These are phyloP conservation scores for Aplysina aerophoba DNA, from an alignment of 37 sponge, comb jelly and placozoan species.

Conservation along the genomic window DNA sequence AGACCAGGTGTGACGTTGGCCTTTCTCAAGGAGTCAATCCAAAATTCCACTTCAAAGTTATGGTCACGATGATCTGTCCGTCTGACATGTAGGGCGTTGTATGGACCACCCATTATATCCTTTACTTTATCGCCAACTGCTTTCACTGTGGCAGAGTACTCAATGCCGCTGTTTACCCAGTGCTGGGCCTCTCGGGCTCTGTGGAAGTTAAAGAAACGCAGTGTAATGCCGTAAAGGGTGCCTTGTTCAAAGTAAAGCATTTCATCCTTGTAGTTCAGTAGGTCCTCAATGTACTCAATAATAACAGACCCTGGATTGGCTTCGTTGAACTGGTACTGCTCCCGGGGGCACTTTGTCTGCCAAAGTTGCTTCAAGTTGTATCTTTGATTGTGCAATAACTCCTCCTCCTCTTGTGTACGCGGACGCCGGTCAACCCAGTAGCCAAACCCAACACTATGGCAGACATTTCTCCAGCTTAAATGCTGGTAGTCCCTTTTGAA, in stretches of 20 bases:
- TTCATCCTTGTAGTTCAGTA: constrained; percentile 49
- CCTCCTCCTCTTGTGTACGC: constrained; percentile 29
- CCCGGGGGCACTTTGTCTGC: constrained; percentile 68
- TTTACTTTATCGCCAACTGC: constrained; percentile 33
- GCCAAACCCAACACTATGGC: constrained; percentile 83
- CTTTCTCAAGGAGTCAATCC: constrained; percentile 59
- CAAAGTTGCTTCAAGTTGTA: constrained; percentile 49
- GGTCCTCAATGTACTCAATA: constrained; percentile 59
- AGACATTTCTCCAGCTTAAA: constrained; percentile 70
- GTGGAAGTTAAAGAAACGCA: constrained; percentile 61
- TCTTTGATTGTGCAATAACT: constrained; percentile 47
- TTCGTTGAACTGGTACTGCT: constrained; percentile 19
- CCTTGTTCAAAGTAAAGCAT: constrained; percentile 88
- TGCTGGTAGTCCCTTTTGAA: constrained; percentile 45
- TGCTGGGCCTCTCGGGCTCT: constrained; percentile 57
- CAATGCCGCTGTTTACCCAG: constrained; percentile 51
- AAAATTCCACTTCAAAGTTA: constrained; percentile 43
- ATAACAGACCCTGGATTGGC: background rate
- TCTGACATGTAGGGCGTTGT: constrained; percentile 86
- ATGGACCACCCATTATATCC: constrained; percentile 34
- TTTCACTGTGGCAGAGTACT: constrained; percentile 33
- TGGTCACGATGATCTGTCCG: constrained; percentile 56
- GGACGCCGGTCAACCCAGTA: constrained; percentile 80
- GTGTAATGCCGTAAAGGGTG: constrained; percentile 77
- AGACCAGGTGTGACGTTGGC: constrained; percentile 33